Base-by-base conservation (phyloP, 2,797 vertebrate species). In the Halcyon badia region DNA sequence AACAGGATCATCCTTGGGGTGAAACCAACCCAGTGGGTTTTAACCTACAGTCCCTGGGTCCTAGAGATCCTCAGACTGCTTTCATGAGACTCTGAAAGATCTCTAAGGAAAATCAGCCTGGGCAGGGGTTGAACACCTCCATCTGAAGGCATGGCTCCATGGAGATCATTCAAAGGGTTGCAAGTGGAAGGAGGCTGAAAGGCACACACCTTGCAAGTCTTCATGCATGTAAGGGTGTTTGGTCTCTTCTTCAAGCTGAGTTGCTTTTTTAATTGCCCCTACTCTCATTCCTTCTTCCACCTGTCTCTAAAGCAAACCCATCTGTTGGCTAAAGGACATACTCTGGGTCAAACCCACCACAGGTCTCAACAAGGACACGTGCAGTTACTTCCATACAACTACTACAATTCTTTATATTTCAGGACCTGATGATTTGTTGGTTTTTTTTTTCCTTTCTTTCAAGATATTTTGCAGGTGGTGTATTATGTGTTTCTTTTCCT, bases 41-140 rank as follows among this genome's bases (percentile, higher is more conserved):
- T 46, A 42, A 57, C 14, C 14, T 7, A 4, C 41, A 54, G 30
- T 30, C 48, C 35, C 12, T 0, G 1, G 16, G 18, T 7, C 11
- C 18, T 61, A 42, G 54, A 42, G 31, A 37, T 13, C 33, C 39
- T 51, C 33, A n/a, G 22, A 16, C 17, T 66, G 15, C 7, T 76
- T 64, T 83, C 17, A 28, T 8, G 37, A 26, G 31, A 26, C 1
- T 78, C 57, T 60, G 69, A 69, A 88, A 83, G 14, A 16, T 25
- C 65, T 61, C 37, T 35, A 12, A 76, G 37, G n/a, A 76, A 41
- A 86, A 15, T 24, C 20, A 89, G 42, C 51, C 22, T 41, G 33
- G 26, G 5, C 17, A 90, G 65, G 9, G 24, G 11, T 51, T 2
- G 2, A 46, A 30, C 6, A 24, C 4, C 26, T 31, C 31, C 48